A percentile compares a stretch with the other conserved stretches of the same genome.
phyloP scores from a whole-genome alignment of 2,888 invertebrate genomes.

The Pammene fasciana region DNA sequence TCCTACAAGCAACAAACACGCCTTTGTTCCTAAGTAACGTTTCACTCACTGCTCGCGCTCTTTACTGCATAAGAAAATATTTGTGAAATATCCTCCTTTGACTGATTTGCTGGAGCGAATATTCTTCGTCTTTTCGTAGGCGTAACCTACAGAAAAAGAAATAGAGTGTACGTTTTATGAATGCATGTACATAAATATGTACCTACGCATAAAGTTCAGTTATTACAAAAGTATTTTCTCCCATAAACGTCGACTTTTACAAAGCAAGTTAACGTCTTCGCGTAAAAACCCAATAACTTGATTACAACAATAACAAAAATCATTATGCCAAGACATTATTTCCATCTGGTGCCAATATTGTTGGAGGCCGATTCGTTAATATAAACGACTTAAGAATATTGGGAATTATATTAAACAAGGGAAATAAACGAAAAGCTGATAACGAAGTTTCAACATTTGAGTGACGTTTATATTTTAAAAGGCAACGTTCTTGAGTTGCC shows the following conservation, averaged over 20 bases:
- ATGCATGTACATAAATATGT: neutral
- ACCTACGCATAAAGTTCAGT: neutral
- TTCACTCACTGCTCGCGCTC: conserved; percentile 31
- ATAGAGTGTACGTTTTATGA: conserved; percentile 4
- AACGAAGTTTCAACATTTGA: conserved; percentile 45
- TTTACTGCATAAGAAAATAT: conserved; percentile 40
- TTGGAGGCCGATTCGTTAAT: conserved; percentile 35
- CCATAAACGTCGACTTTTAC: conserved; percentile 10
- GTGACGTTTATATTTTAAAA: conserved; percentile 48
- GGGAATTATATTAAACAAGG: conserved; percentile 39
- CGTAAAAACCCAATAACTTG: conserved; percentile 28
- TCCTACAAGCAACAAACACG: conserved; percentile 33
- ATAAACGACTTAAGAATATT: conserved; percentile 41
- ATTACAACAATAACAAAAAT: conserved; percentile 36
- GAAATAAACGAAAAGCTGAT: conserved; percentile 43
- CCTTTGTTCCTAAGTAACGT: conserved; percentile 39
- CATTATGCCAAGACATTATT: conserved; percentile 31
- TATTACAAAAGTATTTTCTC: neutral
- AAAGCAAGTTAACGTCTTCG: conserved; percentile 12
- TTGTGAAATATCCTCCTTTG: conserved; percentile 33
- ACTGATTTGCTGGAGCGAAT: conserved; percentile 4
- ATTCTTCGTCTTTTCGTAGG: conserved; percentile 13
- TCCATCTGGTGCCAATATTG: conserved; percentile 38
- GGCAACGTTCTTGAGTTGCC: conserved; percentile 43
- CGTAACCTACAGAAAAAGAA: neutral